phyloP scores from a whole-genome alignment of 2,888 invertebrate species.

The Stramonita haemastoma region DNA sequence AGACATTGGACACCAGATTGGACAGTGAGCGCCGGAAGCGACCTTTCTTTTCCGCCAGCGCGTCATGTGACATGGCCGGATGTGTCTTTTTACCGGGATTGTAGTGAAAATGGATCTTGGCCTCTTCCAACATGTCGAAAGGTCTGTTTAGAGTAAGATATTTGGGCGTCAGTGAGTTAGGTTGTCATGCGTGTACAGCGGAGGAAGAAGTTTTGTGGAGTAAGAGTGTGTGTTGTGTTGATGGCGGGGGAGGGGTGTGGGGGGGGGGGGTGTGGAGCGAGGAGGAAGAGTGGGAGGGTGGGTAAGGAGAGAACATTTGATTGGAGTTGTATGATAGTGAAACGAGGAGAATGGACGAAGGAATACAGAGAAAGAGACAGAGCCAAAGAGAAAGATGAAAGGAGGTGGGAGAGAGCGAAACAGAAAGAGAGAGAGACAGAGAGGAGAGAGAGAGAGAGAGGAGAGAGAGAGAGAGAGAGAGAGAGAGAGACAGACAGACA shows the following conservation, averaged over 20 bases:
- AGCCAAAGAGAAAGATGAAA: no score
- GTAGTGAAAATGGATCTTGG: slow-evolving; percentile 50
- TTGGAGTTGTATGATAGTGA: no score
- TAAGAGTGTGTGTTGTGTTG: neutral
- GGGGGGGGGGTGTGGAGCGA: neutral
- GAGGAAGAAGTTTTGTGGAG: neutral
- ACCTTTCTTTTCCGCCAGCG: slow-evolving; percentile 31
- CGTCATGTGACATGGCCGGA: neutral
- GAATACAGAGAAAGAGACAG: no score
- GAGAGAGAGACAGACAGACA: no score
- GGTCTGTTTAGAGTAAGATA: slow-evolving; percentile 35
- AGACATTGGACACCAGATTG: slow-evolving; percentile 49
- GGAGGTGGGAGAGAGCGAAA: no score
- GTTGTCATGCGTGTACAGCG: neutral
- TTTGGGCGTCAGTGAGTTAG: neutral
- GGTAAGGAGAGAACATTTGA: no score
- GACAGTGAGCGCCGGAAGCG: slow-evolving; percentile 49
- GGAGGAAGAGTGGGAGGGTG: no score
- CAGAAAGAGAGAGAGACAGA: no score
- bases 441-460: no score
- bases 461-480: no score
- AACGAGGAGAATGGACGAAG: no score
- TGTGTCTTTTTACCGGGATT: slow-evolving; percentile 43
- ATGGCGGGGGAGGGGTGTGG: neutral
- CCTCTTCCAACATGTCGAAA: slow-evolving; percentile 51